Conservation (phyloP, 2,888 invertebrate genomes). For the Orthosia cruda region DNA sequence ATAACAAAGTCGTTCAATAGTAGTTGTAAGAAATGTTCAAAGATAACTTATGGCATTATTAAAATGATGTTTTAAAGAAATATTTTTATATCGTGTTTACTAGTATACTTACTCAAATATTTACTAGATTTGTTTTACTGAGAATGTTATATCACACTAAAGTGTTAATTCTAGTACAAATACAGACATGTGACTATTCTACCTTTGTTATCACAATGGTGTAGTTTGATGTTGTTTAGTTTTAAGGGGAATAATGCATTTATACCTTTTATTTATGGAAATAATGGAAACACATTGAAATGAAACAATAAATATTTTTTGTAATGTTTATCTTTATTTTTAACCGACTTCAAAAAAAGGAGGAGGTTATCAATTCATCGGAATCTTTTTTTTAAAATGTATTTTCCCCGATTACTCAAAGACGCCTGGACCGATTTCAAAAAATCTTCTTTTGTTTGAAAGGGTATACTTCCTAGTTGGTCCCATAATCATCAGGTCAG, state of each 20-base stretch:
- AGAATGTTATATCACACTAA: slow-evolving; percentile 11
- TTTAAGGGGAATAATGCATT: slow-evolving; percentile 8
- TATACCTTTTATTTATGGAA: not conserved
- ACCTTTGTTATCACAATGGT: not conserved
- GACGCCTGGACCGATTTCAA: too few relatives aligned
- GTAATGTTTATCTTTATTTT: not conserved
- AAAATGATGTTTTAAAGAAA: not conserved
- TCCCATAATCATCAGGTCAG: too few relatives aligned
- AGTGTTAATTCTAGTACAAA: not conserved
- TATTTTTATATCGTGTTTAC: too few relatives aligned
- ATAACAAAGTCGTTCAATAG: slow-evolving; percentile 83
- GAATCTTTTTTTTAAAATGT: too few relatives aligned
- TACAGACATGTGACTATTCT: not conserved
- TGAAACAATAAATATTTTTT: slow-evolving; percentile 19
- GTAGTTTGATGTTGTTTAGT: not conserved
- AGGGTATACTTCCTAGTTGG: too few relatives aligned
- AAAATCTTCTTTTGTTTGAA: too few relatives aligned
- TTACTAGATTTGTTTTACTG: slow-evolving; percentile 35
- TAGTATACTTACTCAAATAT: slow-evolving; percentile 9
- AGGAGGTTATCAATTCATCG: too few relatives aligned
- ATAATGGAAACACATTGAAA: not conserved
- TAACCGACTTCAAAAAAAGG: too few relatives aligned
- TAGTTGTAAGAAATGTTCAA: not conserved
- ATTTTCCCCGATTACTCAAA: too few relatives aligned
- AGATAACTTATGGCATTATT: not conserved